Percentiles rank a stretch among this genome's conserved stretches.
Conservation (phyloP, 2,888 invertebrate species). For the Nasonovia ribisnigri region DNA sequence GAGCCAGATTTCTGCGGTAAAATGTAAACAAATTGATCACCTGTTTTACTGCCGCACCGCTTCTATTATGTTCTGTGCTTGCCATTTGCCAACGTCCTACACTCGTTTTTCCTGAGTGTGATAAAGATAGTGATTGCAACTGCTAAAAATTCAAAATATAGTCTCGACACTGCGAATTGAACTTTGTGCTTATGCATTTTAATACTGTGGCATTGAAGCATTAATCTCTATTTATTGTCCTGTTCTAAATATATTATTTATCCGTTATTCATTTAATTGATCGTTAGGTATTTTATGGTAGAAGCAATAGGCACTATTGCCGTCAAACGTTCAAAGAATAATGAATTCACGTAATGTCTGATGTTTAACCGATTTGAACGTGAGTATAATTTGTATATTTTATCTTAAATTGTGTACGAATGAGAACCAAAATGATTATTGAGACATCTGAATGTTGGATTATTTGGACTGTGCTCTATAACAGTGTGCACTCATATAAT, state of each 20-base stretch:
- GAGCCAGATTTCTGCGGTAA: too few species aligned
- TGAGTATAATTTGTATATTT: background rate
- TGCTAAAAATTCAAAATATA: slow-evolving; percentile 11
- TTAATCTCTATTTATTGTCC: background rate
- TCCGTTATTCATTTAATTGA: background rate
- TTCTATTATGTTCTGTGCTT: too few species aligned
- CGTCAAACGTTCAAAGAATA: background rate
- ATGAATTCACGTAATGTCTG: too few species aligned
- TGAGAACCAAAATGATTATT: background rate
- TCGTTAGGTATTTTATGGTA: background rate
- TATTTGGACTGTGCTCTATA: background rate
- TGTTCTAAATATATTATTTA: background rate
- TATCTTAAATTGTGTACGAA: background rate
- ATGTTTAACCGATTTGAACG: background rate
- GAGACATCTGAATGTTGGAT: background rate
- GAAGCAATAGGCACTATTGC: too few species aligned
- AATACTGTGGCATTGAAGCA: too few species aligned
- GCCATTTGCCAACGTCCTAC: background rate
- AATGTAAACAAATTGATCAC: too few species aligned
- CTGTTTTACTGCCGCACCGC: too few species aligned
- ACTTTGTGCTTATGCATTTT: background rate
- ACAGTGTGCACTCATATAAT: background rate
- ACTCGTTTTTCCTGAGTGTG: too few species aligned
- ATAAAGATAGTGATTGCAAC: background rate
- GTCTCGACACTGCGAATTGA: background rate